Base-by-base conservation (phyloP, 2,797 vertebrate genomes). In the Artibeus jamaicensis region DNA sequence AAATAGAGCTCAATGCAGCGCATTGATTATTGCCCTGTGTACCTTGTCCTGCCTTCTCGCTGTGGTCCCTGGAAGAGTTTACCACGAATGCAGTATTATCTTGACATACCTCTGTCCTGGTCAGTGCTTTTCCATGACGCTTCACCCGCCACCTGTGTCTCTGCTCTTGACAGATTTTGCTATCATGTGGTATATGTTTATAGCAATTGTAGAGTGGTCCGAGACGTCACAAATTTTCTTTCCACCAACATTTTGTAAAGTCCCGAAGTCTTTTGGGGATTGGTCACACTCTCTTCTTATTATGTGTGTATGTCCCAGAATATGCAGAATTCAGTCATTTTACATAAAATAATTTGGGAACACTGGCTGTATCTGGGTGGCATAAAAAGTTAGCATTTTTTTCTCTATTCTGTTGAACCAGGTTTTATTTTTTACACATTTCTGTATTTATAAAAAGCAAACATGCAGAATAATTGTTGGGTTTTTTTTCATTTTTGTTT, bases 361-460 rank as follows among this genome's bases (percentile, higher is more conserved):
- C 96, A 95, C 96, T 98, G 98, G 97, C 97, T 97, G 95, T 98
- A 95, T 96, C 98, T 97, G 97, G 97, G 95, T 97, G 94, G 93
- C 94, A 86, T 92, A 97, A 95, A 97, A 98, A 98, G 98, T 97
- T 98, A 98, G 98, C 99, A 99, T 99, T 99, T 99, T 99, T 98
- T 34, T 29, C 2, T 32, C 55, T 91, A 86, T 21, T 97, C 88
- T 97, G 94, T 97, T 97, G 97, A 97, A 94, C 19, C 29, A 71
- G 96, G 82, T 91, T 96, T 86, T 73, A 89, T 95, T 97, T 81
- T 98, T 97, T 97, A 97, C 98, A 98, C 97, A 97, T 98, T 98
- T 98, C 98, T 98, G 95, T 98, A 98, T 98, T 98, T 96, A 98
- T 97, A 97, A 97, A 97, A 97, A 95, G 95, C 95, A 86, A 97